Evolutionary conservation across 2,797 vertebrate genomes (phyloP).

Genomic region (Sylvilagus floridanus): DNA sequence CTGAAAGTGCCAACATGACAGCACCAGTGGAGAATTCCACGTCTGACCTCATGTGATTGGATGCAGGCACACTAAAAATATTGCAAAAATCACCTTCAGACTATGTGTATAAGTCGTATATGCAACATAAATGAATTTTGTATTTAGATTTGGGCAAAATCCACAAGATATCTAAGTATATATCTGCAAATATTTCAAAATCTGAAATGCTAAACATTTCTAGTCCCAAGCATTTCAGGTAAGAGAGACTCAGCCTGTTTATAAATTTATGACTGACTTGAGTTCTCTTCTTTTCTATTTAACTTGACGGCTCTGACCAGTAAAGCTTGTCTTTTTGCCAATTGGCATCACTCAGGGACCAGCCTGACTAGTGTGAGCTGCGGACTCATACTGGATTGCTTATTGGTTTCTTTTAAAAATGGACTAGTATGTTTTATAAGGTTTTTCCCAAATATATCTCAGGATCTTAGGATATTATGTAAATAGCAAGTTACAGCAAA

Average conservation of each 20-base stretch:
- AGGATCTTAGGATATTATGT: neutral
- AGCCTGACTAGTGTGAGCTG: neutral
- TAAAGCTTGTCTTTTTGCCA: neutral
- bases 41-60: neutral
- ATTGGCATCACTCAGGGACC: neutral
- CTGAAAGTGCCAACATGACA: neutral
- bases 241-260: neutral
- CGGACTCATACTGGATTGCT: neutral
- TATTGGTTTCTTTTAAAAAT: slow-evolving; percentile 37
- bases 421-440: neutral
- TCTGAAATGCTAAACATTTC: neutral
- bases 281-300: slow-evolving; percentile 6
- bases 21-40: neutral
- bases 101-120: neutral
- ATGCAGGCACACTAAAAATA: neutral
- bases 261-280: neutral
- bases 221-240: neutral
- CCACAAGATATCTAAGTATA: neutral
- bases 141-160: neutral
- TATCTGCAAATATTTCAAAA: neutral
- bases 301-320: neutral
- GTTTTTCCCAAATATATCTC: slow-evolving; percentile 30
- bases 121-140: neutral
- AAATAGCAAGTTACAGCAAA: neutral
- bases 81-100: neutral